These are phyloP conservation scores for Idris sp. DNA, from an alignment of 1,140 invertebrate genomes.

Conservation along the genomic window DNA sequence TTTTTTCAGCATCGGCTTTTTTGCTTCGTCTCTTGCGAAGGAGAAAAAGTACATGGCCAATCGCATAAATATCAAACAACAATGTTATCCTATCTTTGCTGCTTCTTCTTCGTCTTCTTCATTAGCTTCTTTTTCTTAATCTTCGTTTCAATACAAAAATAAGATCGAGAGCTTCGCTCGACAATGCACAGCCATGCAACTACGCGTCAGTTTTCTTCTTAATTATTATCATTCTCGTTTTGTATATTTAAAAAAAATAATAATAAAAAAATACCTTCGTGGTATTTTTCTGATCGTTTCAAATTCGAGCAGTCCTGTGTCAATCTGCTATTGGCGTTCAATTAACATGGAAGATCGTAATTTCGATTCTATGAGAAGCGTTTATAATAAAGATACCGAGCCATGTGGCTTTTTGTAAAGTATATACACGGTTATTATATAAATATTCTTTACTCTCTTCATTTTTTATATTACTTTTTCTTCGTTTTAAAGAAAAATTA, in stretches of 20 bases:
- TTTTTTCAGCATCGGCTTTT: constrained; percentile 60
- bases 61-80: constrained; percentile 76
- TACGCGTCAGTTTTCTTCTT: constrained; percentile 67
- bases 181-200: constrained; percentile 77
- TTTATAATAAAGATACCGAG: constrained; percentile 57
- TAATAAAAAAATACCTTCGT: too few species aligned
- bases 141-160: constrained; percentile 76
- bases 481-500: constrained; percentile 18
- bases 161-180: constrained; percentile 76
- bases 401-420: constrained; percentile 35
- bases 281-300: constrained; percentile 33
- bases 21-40: constrained; percentile 45
- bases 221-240: constrained; percentile 18
- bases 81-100: constrained; percentile 69
- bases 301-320: constrained; percentile 44
- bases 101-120: constrained; percentile 66
- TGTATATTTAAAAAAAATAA: not conserved
- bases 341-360: constrained; percentile 61
- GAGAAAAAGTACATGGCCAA: constrained; percentile 60
- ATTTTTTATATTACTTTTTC: constrained; percentile 9
- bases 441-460: constrained; percentile 21
- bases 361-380: constrained; percentile 51
- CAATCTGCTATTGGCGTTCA: constrained; percentile 47
- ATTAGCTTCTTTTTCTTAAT: constrained; percentile 33
- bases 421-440: constrained; percentile 35